phyloP scores from a whole-genome alignment of 2,888 invertebrate species.

The Hetaerina titia region DNA sequence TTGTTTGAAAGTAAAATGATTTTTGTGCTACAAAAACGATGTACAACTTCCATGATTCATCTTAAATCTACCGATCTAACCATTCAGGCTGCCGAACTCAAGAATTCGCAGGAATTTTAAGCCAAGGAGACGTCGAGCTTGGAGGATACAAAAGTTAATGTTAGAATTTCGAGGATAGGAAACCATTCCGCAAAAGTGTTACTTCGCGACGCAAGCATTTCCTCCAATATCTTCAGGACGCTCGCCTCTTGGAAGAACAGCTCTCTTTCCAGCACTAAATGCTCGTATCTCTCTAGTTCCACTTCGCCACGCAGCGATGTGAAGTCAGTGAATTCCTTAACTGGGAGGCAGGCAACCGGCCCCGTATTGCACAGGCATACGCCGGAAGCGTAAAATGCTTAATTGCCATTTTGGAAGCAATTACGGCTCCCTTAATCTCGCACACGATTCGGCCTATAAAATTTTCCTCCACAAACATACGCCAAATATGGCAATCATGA shows the following conservation, averaged over 20 bases:
- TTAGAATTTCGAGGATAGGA: too few relatives aligned
- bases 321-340: background rate
- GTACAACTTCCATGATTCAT: too few relatives aligned
- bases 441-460: background rate
- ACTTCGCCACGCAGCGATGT: background rate
- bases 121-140: too few relatives aligned
- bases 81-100: too few relatives aligned
- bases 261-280: too few relatives aligned
- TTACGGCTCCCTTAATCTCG: conserved; percentile 10
- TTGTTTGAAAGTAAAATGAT: too few relatives aligned
- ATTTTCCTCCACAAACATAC: background rate
- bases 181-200: too few relatives aligned
- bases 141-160: too few relatives aligned
- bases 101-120: too few relatives aligned
- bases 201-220: background rate
- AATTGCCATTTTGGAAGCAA: conserved; percentile 15
- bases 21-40: too few relatives aligned
- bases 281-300: background rate
- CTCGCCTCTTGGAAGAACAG: background rate
- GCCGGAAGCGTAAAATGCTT: background rate
- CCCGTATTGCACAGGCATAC: background rate
- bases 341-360: background rate
- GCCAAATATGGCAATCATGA: background rate
- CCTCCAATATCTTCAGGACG: background rate
- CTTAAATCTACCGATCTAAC: too few relatives aligned